Evolutionary conservation across 2,888 invertebrate genomes (phyloP).

Genomic region (Cacoxenus indagator): DNA sequence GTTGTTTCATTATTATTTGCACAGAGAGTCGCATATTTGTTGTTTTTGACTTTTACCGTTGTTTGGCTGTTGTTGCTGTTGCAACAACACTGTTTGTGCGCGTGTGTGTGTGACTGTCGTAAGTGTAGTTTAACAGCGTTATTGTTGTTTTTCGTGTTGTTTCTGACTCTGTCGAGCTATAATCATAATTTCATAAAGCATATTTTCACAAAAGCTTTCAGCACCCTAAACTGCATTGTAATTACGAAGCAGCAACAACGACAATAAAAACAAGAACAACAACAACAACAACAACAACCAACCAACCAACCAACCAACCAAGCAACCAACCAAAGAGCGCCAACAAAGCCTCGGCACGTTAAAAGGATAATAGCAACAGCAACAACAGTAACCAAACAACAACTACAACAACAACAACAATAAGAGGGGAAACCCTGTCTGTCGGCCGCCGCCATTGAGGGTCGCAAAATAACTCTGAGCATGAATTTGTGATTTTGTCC

Average conservation of each 20-base stretch:
- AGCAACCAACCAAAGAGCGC: conserved; percentile 41
- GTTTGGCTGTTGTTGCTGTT: conserved; percentile 14
- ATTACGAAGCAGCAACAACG: conserved; percentile 42
- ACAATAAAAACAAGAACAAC: too few relatives aligned
- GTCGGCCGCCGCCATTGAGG: conserved; percentile 3
- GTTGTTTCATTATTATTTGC: conserved; percentile 64
- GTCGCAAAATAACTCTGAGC: conserved; percentile 5
- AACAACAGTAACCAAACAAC: conserved; percentile 4
- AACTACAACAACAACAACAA: conserved; percentile 1
- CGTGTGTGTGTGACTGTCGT: conserved; percentile 26
- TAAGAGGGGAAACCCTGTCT: too few relatives aligned
- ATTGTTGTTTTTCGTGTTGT: not conserved
- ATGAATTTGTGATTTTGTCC: not conserved
- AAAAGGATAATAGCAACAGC: conserved; percentile 53
- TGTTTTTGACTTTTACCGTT: not conserved
- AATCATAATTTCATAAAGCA: conserved; percentile 67
- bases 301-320: too few relatives aligned
- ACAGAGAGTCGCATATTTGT: conserved; percentile 59
- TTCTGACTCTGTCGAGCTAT: conserved; percentile 59
- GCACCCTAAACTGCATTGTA: conserved; percentile 64
- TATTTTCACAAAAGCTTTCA: conserved; percentile 66
- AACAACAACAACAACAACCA: too few relatives aligned
- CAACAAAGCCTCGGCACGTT: conserved; percentile 45
- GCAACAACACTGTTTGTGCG: not conserved
- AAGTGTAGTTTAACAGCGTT: not conserved